Conservation (phyloP, 2,797 vertebrate genomes). For the Anguilla marmorata region DNA sequence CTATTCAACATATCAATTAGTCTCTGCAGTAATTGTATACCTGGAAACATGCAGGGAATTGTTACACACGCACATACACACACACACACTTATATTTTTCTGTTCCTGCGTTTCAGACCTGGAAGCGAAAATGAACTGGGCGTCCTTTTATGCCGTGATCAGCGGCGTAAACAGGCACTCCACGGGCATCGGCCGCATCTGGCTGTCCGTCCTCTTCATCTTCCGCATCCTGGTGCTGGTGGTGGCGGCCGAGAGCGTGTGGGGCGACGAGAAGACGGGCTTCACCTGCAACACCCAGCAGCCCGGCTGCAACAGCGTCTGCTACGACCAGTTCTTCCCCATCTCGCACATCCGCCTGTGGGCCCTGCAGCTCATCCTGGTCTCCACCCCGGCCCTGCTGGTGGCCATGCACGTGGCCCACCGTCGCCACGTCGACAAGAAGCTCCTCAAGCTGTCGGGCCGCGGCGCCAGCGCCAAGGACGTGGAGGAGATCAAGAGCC, state of each 20-base stretch:
- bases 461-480: constrained; percentile 78
- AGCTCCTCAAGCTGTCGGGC: constrained; percentile 80
- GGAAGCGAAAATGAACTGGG: constrained; percentile 96
- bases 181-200: constrained; percentile 92
- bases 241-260: constrained; percentile 94
- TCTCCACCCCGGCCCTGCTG: constrained; percentile 92
- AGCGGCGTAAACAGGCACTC: constrained; percentile 98
- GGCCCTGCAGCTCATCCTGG: constrained; percentile 95
- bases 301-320: constrained; percentile 96
- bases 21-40: background rate
- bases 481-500: constrained; percentile 87
- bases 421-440: constrained; percentile 92
- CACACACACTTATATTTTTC: background rate
- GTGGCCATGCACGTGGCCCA: constrained; percentile 99
- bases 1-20: background rate
- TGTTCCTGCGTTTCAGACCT: constrained; percentile 68
- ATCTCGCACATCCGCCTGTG: constrained; percentile 97
- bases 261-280: constrained; percentile 94
- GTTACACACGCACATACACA: background rate
- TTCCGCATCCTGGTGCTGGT: constrained; percentile 97
- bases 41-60: background rate
- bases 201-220: constrained; percentile 98
- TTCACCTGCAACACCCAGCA: constrained; percentile 98
- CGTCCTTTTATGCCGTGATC: constrained; percentile 90
- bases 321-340: constrained; percentile 97